Evolutionary conservation across 2,797 vertebrate species (phyloP).

Genomic region (Ficedula albicollis): DNA sequence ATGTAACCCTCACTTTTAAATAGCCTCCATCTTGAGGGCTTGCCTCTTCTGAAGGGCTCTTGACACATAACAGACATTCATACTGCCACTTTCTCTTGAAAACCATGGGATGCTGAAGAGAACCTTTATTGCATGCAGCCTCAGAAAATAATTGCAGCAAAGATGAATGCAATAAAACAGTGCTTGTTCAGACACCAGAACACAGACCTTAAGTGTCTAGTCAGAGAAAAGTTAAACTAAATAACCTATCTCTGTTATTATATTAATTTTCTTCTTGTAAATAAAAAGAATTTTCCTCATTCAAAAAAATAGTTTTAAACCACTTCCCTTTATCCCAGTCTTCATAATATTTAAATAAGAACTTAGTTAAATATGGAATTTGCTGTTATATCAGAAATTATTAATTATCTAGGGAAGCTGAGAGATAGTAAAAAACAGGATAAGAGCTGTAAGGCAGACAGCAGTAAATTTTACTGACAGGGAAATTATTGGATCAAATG

Average conservation of each 20-base stretch:
- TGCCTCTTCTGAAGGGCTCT: neutral
- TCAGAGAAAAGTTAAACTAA: neutral
- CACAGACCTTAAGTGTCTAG: neutral
- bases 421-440: neutral
- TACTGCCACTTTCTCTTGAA: neutral
- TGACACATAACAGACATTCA: neutral
- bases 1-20: neutral
- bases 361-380: neutral
- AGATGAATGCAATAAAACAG: neutral
- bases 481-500: neutral
- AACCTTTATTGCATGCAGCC: neutral
- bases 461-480: neutral
- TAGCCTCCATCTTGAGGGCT: neutral
- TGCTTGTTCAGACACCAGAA: neutral
- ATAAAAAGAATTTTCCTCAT: neutral
- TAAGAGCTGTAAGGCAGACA: neutral
- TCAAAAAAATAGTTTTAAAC: neutral
- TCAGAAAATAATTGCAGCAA: neutral
- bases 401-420: neutral
- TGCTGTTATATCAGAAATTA: neutral
- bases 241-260: neutral
- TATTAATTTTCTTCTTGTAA: neutral
- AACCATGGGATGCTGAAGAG: neutral
- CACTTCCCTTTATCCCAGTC: neutral
- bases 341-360: neutral